Conservation (phyloP, 2,113 vertebrate species). For the Microcebus jonahi region DNA sequence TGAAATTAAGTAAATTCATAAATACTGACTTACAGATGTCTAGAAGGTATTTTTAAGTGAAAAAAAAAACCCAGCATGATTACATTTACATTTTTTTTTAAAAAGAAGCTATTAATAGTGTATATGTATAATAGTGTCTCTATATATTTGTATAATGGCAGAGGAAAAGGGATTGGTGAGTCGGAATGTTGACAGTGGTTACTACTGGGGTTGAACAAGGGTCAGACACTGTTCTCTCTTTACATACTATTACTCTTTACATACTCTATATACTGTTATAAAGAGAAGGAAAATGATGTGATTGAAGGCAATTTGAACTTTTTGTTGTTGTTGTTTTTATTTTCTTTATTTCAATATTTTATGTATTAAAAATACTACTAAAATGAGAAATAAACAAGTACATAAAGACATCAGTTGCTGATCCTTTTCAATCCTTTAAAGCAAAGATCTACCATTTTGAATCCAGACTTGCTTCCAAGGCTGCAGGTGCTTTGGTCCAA, state of each 20-base stretch:
- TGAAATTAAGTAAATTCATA: background rate
- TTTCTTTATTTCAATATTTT: background rate
- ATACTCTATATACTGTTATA: background rate
- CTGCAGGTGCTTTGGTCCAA: slow-evolving; percentile 77
- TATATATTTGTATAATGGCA: background rate
- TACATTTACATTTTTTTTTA: background rate
- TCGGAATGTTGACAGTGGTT: background rate
- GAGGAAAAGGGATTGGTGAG: background rate
- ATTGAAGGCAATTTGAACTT: background rate
- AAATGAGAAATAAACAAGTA: background rate
- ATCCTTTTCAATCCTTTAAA: slow-evolving; percentile 84
- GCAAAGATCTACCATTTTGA: slow-evolving; percentile 88
- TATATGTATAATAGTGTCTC: background rate
- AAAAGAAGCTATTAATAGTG: background rate
- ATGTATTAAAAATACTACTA: background rate
- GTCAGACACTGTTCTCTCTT: background rate
- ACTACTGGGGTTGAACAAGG: background rate
- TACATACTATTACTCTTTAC: background rate
- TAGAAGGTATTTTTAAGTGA: background rate
- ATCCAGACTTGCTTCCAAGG: slow-evolving; percentile 81
- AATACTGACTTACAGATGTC: background rate
- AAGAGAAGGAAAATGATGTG: background rate
- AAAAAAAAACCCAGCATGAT: background rate
- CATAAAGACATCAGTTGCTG: background rate
- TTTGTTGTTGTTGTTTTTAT: background rate